Conservation (phyloP, 2,113 vertebrate species). For the Micronisus gabar region DNA sequence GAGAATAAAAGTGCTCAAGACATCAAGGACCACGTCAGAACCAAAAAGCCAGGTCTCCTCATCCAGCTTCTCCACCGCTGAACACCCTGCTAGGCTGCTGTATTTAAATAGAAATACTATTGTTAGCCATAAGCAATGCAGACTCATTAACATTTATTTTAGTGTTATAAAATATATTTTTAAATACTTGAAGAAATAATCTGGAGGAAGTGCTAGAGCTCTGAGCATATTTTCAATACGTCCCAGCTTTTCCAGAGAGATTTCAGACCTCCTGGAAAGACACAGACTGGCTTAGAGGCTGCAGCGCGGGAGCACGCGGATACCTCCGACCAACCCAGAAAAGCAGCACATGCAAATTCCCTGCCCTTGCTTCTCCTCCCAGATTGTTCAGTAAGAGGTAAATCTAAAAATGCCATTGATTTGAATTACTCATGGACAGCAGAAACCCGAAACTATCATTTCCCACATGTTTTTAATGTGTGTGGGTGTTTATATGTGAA, state of each 20-base stretch:
- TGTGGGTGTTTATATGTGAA: background rate
- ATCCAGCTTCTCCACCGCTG: background rate
- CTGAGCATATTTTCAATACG: background rate
- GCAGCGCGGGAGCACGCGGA: accelerated
- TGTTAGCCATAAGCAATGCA: conserved; percentile 3
- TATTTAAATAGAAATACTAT: conserved; percentile 18
- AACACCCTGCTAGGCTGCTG: background rate
- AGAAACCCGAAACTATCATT: background rate
- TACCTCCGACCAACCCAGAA: background rate
- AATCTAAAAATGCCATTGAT: background rate
- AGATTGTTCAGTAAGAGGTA: background rate
- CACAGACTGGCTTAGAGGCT: accelerated
- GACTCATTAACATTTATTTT: conserved; percentile 32
- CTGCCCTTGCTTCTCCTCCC: background rate
- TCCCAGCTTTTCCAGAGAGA: background rate
- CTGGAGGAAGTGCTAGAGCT: conserved; percentile 49
- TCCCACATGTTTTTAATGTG: background rate
- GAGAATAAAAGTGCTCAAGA: background rate
- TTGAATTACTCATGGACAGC: background rate
- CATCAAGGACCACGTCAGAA: background rate
- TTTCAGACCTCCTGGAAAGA: background rate
- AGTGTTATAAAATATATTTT: conserved; percentile 30
- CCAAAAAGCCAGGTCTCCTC: background rate
- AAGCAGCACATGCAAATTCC: background rate
- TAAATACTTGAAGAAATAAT: conserved; percentile 32